Percentiles rank a stretch among this genome's conserved stretches.
These are phyloP conservation scores for Ceratina calcarata DNA, from an alignment of 1,140 invertebrate genomes.

Conservation along the genomic window DNA sequence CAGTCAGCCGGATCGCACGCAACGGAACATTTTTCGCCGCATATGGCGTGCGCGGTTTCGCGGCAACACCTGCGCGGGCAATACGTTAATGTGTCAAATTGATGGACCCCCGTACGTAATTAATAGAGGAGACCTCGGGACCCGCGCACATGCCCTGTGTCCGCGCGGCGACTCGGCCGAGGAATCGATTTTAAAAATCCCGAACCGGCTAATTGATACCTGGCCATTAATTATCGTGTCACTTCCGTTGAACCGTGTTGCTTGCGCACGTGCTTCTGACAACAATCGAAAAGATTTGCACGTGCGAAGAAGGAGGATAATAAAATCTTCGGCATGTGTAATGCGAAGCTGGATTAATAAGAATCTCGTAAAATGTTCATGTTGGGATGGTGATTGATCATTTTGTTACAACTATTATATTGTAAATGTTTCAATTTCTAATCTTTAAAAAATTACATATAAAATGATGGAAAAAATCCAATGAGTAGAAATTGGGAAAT, in stretches of 20 bases:
- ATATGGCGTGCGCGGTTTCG: slow-evolving; percentile 62
- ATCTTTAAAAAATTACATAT: too few relatives aligned
- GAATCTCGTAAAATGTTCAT: too few relatives aligned
- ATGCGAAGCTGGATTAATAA: too few relatives aligned
- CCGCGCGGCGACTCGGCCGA: slow-evolving; percentile 33
- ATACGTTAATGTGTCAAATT: slow-evolving; percentile 80
- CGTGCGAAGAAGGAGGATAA: too few relatives aligned
- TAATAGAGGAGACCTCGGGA: slow-evolving; percentile 72
- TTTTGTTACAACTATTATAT: too few relatives aligned
- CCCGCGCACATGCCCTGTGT: slow-evolving; percentile 28
- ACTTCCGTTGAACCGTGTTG: slow-evolving; percentile 75
- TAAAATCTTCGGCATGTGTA: too few relatives aligned
- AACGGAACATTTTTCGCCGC: slow-evolving; percentile 60
- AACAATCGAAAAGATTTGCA: too few relatives aligned
- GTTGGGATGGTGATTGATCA: too few relatives aligned
- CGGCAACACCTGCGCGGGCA: slow-evolving; percentile 77
- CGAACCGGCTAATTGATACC: slow-evolving; percentile 77
- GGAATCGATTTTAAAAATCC: slow-evolving; percentile 76
- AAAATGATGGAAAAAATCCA: too few relatives aligned
- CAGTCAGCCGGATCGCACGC: too few relatives aligned
- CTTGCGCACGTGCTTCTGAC: slow-evolving; percentile 75
- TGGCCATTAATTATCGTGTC: slow-evolving; percentile 80
- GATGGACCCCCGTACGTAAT: slow-evolving; percentile 78
- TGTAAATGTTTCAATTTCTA: too few relatives aligned
- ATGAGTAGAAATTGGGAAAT: too few relatives aligned